Percentiles rank a stretch among this genome's conserved stretches.
Evolutionary conservation across 2,888 invertebrate species (phyloP).

Genomic region (Scaptomyza parva): DNA sequence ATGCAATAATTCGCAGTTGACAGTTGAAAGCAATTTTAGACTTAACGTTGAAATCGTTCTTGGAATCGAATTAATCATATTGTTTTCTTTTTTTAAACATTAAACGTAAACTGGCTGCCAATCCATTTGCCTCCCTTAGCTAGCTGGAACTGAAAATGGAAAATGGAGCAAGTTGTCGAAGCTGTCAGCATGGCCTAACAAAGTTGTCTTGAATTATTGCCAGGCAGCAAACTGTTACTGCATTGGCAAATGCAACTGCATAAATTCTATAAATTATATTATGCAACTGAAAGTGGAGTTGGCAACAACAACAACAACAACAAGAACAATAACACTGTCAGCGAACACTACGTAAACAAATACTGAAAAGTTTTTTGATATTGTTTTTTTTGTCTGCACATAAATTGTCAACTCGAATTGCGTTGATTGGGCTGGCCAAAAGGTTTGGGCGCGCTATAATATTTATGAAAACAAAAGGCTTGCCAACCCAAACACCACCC

Average conservation of each 20-base stretch:
- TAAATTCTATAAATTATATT: slow-evolving; percentile 56
- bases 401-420: slow-evolving; percentile 44
- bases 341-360: slow-evolving; percentile 52
- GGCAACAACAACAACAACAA: no score
- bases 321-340: no score
- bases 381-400: slow-evolving; percentile 40
- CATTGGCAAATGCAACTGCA: slow-evolving; percentile 29
- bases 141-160: not conserved
- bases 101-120: not conserved
- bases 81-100: not conserved
- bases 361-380: slow-evolving; percentile 40
- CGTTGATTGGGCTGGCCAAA: slow-evolving; percentile 47
- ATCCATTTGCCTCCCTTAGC: not conserved
- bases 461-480: slow-evolving; percentile 67
- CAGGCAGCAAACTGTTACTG: slow-evolving; percentile 28
- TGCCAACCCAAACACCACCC: slow-evolving; percentile 8
- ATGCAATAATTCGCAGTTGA: not conserved
- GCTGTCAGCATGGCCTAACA: slow-evolving; percentile 34
- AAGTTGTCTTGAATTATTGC: slow-evolving; percentile 57
- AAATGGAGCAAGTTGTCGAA: slow-evolving; percentile 18
- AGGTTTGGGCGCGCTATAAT: slow-evolving; percentile 61
- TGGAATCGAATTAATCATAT: not conserved
- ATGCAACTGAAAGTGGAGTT: slow-evolving; percentile 14
- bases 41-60: not conserved
- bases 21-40: not conserved